Base-by-base conservation (phyloP, 1,140 invertebrate genomes). In the Phenacoccus solenopsis region DNA sequence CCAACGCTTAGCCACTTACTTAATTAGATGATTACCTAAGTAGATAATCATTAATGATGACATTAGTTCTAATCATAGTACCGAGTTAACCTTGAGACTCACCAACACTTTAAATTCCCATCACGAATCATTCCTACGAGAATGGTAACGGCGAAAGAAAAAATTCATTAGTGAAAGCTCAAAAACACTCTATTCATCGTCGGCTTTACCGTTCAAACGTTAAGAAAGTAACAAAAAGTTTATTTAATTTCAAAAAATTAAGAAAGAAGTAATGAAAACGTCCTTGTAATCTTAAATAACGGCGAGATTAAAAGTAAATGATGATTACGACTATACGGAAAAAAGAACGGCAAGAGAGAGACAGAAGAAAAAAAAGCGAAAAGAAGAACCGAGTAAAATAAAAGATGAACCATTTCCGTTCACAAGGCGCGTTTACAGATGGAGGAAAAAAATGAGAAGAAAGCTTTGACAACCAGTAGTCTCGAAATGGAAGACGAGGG, bases 241-340 rank as follows among this genome's bases (percentile, higher is more conserved):
- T 49, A 49, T 49, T 49, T 49, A 49, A 49, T 49, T 49, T 49
- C 38, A n/a, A 49, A 49, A 49, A 49, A 49, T 49, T 49, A 49
- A 49, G 5, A n/a, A 49, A 49, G 38, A 49, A 49, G 38, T 49
- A 49, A 49, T 49, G 38, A 49, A 49, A 49, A 64, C 59, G 22
- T 64, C 21, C 59, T 64, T 27, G 59, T 64, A 27, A 64, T 25
- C 59, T 27, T 64, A 64, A 64, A 64, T 64, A 64, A 64, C 25
- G 59, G 22, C 59, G 59, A 64, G 59, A 64, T 64, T 64, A 64
- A 64, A 64, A 64, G 59, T 64, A 24, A 64, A 64, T 64, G 59
- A 64, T 64, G 59, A 64, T 64, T 64, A 64, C 59, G 59, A 27
- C 25, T 49, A 49, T 24, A 64, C 59, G 20, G 13, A 25, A 25